Percentiles rank a stretch among this genome's conserved stretches.
Conservation (phyloP, 2,113 vertebrate genomes). For the Nannospalax galili region DNA sequence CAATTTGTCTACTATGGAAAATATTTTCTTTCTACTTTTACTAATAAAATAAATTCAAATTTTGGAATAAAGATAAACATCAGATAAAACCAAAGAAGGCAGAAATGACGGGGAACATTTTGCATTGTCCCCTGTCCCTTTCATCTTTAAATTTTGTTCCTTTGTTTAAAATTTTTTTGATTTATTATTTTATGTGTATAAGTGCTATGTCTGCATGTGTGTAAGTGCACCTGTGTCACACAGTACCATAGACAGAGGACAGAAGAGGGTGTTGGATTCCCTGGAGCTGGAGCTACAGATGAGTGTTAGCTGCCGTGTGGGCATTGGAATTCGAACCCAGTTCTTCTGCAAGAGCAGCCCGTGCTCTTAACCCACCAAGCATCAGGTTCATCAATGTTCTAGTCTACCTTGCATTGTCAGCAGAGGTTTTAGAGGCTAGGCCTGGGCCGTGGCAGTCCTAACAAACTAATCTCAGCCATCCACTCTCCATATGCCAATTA, state of each 20-base stretch:
- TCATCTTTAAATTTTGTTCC: background rate
- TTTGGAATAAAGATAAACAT: background rate
- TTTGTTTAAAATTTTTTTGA: conserved; percentile 15
- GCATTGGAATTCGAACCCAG: no score
- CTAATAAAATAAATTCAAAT: conserved; percentile 38
- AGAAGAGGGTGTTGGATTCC: no score
- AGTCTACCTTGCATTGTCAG: background rate
- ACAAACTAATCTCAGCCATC: background rate
- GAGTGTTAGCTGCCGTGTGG: no score
- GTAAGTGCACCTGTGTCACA: no score
- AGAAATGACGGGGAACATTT: background rate
- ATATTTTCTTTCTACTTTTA: background rate
- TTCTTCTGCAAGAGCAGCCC: no score
- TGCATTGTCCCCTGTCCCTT: background rate
- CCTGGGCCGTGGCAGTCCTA: background rate
- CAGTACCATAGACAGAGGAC: no score
- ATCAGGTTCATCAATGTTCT: no score
- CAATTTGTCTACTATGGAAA: background rate
- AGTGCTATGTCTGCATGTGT: background rate
- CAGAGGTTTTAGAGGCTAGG: background rate
- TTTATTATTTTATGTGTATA: background rate
- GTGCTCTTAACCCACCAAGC: no score
- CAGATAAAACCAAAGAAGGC: background rate
- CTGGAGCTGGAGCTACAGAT: no score
- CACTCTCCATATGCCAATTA: background rate